A percentile compares a stretch with the other conserved stretches of the same genome.
These are phyloP conservation scores for Oreochromis spilurus DNA, from an alignment of 2,113 vertebrate genomes.

Conservation along the genomic window DNA sequence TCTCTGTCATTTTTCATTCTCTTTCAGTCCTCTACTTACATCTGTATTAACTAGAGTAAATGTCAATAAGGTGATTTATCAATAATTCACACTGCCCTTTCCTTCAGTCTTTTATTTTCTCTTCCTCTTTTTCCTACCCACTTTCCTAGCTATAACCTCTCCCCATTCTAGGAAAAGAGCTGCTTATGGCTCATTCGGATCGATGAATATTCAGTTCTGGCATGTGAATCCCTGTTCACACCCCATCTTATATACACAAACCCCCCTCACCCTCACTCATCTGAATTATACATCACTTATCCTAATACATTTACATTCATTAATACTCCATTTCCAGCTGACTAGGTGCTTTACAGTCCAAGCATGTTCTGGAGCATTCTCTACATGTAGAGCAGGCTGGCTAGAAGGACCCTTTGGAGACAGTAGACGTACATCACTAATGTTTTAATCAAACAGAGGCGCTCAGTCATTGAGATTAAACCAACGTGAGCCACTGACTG, in stretches of 20 bases:
- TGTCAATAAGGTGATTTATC: slow-evolving; percentile 43
- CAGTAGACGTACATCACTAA: slow-evolving; percentile 31
- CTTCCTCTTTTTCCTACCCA: neutral
- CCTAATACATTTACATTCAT: slow-evolving; percentile 73
- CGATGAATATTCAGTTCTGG: slow-evolving; percentile 63
- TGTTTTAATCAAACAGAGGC: slow-evolving; percentile 59
- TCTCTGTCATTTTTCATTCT: neutral
- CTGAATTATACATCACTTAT: slow-evolving; percentile 71
- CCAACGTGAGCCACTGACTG: slow-evolving; percentile 24
- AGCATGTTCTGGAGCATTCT: slow-evolving; percentile 37
- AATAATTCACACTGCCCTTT: slow-evolving; percentile 45
- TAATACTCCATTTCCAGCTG: slow-evolving; percentile 67
- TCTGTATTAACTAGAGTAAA: slow-evolving; percentile 41
- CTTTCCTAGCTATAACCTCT: slow-evolving; percentile 10
- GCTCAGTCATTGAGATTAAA: slow-evolving; percentile 43
- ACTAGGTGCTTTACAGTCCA: slow-evolving; percentile 60
- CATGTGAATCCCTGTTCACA: slow-evolving; percentile 50
- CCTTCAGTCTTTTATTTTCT: neutral
- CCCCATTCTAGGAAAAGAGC: slow-evolving; percentile 17
- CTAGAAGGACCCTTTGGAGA: slow-evolving; percentile 50
- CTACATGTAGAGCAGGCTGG: slow-evolving; percentile 34
- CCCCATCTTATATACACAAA: slow-evolving; percentile 36
- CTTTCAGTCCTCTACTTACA: neutral
- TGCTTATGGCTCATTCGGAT: slow-evolving; percentile 27
- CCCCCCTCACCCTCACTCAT: neutral